Evolutionary conservation across 2,113 vertebrate genomes (phyloP).

Genomic region (Phrynosoma blainvillii): DNA sequence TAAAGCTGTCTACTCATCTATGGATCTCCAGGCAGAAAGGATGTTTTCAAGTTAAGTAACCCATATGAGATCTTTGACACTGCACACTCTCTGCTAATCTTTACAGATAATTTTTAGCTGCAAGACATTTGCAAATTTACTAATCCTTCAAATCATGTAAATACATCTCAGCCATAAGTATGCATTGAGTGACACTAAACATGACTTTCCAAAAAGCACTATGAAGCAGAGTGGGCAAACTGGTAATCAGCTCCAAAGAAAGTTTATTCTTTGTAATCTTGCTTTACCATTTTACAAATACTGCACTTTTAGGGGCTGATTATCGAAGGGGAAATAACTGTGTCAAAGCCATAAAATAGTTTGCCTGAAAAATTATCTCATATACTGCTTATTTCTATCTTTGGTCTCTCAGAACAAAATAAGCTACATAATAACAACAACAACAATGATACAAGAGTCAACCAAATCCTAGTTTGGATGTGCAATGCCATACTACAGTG

Average conservation of each 20-base stretch:
- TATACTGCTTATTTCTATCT: conserved; percentile 61
- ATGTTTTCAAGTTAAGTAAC: conserved; percentile 55
- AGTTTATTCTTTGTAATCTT: conserved; percentile 73
- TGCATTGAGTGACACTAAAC: conserved; percentile 73
- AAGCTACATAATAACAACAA: conserved; percentile 35
- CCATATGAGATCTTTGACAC: conserved; percentile 54
- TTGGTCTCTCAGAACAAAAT: conserved; percentile 43
- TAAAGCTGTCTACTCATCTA: neutral
- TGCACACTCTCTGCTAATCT: conserved; percentile 45
- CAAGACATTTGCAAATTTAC: conserved; percentile 74
- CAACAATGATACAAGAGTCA: too few relatives aligned
- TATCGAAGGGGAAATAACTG: conserved; percentile 53
- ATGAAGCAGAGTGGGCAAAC: conserved; percentile 47
- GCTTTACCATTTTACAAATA: conserved; percentile 69
- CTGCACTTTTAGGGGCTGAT: conserved; percentile 36
- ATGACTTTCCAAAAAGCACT: conserved; percentile 69
- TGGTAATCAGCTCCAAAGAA: conserved; percentile 50
- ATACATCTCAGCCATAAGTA: conserved; percentile 61
- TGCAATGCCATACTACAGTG: neutral
- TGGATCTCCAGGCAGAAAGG: conserved; percentile 23
- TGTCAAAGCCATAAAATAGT: conserved; percentile 56
- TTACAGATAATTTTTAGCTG: conserved; percentile 68
- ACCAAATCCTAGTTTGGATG: neutral
- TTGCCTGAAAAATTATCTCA: conserved; percentile 65
- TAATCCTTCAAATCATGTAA: conserved; percentile 72